These are phyloP conservation scores for Seriola aureovittata DNA, from an alignment of 2,113 vertebrate species.

Conservation along the genomic window DNA sequence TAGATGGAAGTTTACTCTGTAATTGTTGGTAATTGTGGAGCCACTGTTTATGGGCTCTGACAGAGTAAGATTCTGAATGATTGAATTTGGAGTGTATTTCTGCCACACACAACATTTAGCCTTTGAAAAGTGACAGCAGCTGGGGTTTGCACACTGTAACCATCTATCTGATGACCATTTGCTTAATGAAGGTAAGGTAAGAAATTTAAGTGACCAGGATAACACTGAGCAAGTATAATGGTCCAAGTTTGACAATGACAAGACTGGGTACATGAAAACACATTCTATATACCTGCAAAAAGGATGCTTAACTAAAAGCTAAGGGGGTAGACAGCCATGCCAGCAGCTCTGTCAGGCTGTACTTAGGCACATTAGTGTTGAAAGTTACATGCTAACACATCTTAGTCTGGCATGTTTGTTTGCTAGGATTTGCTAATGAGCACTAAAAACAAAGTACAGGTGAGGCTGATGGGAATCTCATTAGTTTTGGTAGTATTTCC, in stretches of 20 bases:
- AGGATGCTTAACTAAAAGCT: background rate
- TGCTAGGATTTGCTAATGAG: background rate
- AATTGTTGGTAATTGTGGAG: conserved; percentile 81
- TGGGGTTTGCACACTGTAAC: conserved; percentile 34
- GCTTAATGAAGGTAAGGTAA: background rate
- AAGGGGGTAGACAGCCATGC: background rate
- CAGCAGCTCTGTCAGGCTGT: background rate
- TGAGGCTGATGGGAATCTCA: too few species aligned
- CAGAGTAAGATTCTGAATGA: conserved; percentile 73
- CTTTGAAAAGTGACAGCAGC: conserved; percentile 73
- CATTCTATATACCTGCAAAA: background rate
- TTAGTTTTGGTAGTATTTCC: too few species aligned
- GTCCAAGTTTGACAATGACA: conserved; percentile 27
- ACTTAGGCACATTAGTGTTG: too few species aligned
- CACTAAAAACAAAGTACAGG: too few species aligned
- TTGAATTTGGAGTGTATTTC: conserved; percentile 68
- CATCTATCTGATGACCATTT: conserved; percentile 59
- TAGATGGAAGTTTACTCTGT: conserved; percentile 81
- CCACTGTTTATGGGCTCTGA: conserved; percentile 76
- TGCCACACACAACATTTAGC: conserved; percentile 54
- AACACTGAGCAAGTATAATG: conserved; percentile 29
- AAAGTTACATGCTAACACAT: background rate
- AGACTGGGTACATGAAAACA: conserved; percentile 18
- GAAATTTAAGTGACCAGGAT: background rate
- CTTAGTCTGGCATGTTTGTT: background rate